A percentile compares a stretch with the other conserved stretches of the same genome.
Conservation (phyloP, 1,140 invertebrate species). For the Penaeus japonicus region DNA sequence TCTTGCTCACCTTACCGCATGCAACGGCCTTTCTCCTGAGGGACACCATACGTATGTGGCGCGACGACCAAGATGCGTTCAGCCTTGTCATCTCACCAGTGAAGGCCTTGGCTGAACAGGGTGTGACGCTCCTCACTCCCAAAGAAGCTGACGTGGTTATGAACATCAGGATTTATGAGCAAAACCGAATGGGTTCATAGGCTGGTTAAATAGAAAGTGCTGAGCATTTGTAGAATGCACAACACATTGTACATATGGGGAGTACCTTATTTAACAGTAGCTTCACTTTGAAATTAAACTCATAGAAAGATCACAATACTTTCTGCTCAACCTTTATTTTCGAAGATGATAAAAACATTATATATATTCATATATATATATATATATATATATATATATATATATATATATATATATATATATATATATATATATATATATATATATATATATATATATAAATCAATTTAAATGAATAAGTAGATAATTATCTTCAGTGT, state of each 20-base stretch:
- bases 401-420: slow-evolving; percentile 6
- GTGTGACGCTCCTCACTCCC: slow-evolving; percentile 71
- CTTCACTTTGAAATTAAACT: too few relatives aligned
- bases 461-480: neutral
- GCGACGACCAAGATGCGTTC: slow-evolving; percentile 59
- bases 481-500: neutral
- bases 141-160: slow-evolving; percentile 64
- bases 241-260: too few relatives aligned
- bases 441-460: neutral
- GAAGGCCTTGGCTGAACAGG: slow-evolving; percentile 73
- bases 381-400: neutral
- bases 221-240: too few relatives aligned
- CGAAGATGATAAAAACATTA: neutral
- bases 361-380: neutral
- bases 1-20: slow-evolving; percentile 76
- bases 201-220: too few relatives aligned
- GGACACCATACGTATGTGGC: slow-evolving; percentile 69
- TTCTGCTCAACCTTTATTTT: neutral
- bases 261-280: too few relatives aligned
- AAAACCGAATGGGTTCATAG: neutral
- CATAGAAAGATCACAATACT: neutral
- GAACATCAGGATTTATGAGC: slow-evolving; percentile 35
- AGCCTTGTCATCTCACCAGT: slow-evolving; percentile 65
- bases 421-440: neutral
- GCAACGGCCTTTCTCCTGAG: slow-evolving; percentile 79